phyloP scores from a whole-genome alignment of 2,888 invertebrate genomes.

The Plemyria rubiginata region DNA sequence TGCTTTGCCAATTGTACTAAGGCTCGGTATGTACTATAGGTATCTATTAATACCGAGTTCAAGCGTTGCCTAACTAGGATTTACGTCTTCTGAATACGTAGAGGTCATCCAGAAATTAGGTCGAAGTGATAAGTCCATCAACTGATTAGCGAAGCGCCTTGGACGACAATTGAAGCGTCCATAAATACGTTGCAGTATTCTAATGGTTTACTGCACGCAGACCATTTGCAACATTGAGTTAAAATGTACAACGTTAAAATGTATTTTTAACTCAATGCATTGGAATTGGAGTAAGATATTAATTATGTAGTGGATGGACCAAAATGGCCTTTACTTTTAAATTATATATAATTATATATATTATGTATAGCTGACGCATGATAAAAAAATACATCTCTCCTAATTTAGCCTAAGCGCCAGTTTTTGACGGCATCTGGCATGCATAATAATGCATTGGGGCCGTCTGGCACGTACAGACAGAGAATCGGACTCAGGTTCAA shows the following conservation, averaged over 20 bases:
- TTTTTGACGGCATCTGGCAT: constrained; percentile 17
- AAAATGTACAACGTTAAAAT: no score
- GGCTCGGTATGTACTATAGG: no score
- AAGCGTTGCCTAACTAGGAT: constrained; percentile 28
- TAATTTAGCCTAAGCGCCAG: constrained; percentile 5
- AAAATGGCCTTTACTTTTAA: no score
- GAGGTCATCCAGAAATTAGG: constrained; percentile 44
- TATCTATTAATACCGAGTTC: no score
- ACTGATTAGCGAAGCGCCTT: constrained; percentile 51
- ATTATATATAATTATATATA: no score
- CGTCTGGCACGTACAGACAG: constrained; percentile 45
- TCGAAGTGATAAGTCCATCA: constrained; percentile 56
- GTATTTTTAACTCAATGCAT: no score
- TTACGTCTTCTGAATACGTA: constrained; percentile 43
- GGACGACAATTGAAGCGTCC: constrained; percentile 48
- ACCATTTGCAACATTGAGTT: constrained; percentile 1
- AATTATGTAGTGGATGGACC: no score
- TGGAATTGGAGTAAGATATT: no score
- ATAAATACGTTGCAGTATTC: constrained; percentile 36
- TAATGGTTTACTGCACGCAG: constrained; percentile 50
- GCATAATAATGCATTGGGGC: constrained; percentile 20
- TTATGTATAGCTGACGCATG: no score
- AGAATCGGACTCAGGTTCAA: constrained; percentile 68
- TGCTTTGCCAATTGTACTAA: no score
- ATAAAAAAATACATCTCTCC: constrained; percentile 5